phyloP scores from a whole-genome alignment of 2,797 vertebrate species.

The Microhierax caerulescens region DNA sequence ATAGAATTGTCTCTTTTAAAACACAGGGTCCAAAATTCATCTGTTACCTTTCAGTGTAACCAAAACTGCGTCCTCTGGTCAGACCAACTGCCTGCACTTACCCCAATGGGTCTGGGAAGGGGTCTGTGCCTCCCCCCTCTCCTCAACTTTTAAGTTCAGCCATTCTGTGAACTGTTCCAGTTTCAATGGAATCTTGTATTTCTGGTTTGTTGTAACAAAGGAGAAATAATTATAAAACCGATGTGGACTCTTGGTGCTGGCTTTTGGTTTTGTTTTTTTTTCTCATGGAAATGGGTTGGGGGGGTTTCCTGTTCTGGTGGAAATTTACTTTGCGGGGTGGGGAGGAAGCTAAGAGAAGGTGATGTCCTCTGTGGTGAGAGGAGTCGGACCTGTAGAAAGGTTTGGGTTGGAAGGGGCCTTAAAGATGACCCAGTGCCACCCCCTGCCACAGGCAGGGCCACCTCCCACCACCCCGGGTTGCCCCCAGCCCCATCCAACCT shows the following conservation, averaged over 20 bases:
- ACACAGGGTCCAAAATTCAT: background rate
- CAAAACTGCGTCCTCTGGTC: background rate
- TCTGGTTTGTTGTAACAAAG: conserved; percentile 60
- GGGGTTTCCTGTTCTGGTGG: background rate
- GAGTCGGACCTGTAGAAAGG: too few species aligned
- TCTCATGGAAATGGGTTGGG: background rate
- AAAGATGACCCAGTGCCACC: too few species aligned
- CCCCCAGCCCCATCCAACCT: too few species aligned
- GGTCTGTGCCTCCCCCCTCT: background rate
- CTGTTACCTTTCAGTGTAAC: background rate
- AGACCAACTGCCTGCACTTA: background rate
- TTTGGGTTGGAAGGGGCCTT: too few species aligned
- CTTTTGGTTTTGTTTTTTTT: too few species aligned
- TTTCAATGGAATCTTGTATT: conserved; percentile 46
- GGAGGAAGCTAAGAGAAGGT: background rate
- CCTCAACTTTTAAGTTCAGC: background rate
- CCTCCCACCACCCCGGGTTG: too few species aligned
- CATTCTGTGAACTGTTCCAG: conserved; percentile 20
- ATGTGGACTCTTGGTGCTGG: background rate
- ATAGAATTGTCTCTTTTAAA: background rate
- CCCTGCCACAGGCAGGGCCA: too few species aligned
- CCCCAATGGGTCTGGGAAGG: background rate
- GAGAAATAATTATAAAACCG: background rate
- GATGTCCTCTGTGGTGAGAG: background rate
- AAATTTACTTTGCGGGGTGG: fast-evolving